Evolutionary conservation across 2,797 vertebrate species (phyloP).

Genomic region (Lycodopsis pacificus): DNA sequence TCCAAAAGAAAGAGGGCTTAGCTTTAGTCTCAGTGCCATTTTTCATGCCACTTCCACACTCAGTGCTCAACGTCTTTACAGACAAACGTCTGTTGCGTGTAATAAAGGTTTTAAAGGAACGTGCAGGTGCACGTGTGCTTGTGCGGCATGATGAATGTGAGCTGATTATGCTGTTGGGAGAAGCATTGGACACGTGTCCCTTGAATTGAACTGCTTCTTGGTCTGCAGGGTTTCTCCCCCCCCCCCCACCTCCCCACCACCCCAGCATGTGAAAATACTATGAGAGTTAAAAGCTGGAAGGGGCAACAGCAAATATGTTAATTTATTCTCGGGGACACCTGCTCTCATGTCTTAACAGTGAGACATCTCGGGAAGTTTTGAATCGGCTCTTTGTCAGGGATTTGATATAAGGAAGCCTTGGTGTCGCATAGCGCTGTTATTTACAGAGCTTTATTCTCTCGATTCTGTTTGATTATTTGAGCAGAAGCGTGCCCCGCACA

Average conservation of each 20-base stretch:
- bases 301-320: conserved; percentile 59
- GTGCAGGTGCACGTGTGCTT: conserved; percentile 28
- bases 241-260: background rate
- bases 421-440: conserved; percentile 58
- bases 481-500: conserved; percentile 61
- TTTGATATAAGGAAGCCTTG: conserved; percentile 61
- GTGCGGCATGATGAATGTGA: conserved; percentile 22
- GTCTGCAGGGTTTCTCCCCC: background rate
- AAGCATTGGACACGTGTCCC: conserved; percentile 19
- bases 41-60: background rate
- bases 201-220: conserved; percentile 17
- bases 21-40: conserved; percentile 1
- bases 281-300: conserved; percentile 45
- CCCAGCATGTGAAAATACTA: conserved; percentile 35
- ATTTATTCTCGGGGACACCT: conserved; percentile 74
- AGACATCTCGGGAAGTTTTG: conserved; percentile 52
- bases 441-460: conserved; percentile 62
- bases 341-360: conserved; percentile 53
- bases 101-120: conserved; percentile 25
- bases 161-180: conserved; percentile 24
- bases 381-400: conserved; percentile 62
- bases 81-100: background rate
- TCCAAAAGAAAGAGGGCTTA: background rate
- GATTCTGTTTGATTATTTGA: conserved; percentile 72
- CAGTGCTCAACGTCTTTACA: background rate